Base-by-base conservation (phyloP, 2,888 invertebrate species). In the Hirtodrosophila confusa region DNA sequence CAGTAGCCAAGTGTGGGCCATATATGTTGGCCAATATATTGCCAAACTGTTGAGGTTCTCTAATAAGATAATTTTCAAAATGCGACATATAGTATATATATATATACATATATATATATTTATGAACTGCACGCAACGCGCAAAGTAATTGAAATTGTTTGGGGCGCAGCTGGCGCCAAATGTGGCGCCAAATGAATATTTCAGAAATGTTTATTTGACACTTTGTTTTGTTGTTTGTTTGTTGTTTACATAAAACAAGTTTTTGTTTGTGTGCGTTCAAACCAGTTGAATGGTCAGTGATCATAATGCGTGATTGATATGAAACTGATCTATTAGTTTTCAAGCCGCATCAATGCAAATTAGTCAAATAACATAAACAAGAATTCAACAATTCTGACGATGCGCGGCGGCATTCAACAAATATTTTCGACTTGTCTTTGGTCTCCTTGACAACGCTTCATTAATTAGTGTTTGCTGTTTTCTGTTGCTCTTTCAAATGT, bases 291-390 rank as follows among this genome's bases (percentile, higher is more conserved):
- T 53, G 71, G n/a, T 48, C 51, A 69, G 55, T 51, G 51, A 69
- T 47, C 62, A 70, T 76, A 78, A 70, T 77, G 60, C 63, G 58
- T 79, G 82, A 85, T 83, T 79, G 85, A 85, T 82, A 79, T 65
- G 75, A 77, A 79, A 82, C 82, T 80, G 85, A 83, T 85, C 79
- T 82, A 83, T 85, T 83, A 77, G 77, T 65, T 67, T 74, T 75
- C 58, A 51, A 72, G 66, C 45, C 75, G 66, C 67, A 62, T 60
- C 63, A 64, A 82, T 71, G 74, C 72, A 80, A 77, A 83, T 80
- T 65, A 68, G 72, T 72, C 55, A 62, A 55, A 39, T 45, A 48
- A 53, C 43, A 37, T 17, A 7, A 62, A 41, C 11, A 45, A 43
- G 43, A 29, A 44, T 37, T 43, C 23, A 40, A 33, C 31, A 56